Percentiles rank a stretch among this genome's conserved stretches.
phyloP scores from a whole-genome alignment of 2,888 invertebrate species.

The Perithous albicinctus region DNA sequence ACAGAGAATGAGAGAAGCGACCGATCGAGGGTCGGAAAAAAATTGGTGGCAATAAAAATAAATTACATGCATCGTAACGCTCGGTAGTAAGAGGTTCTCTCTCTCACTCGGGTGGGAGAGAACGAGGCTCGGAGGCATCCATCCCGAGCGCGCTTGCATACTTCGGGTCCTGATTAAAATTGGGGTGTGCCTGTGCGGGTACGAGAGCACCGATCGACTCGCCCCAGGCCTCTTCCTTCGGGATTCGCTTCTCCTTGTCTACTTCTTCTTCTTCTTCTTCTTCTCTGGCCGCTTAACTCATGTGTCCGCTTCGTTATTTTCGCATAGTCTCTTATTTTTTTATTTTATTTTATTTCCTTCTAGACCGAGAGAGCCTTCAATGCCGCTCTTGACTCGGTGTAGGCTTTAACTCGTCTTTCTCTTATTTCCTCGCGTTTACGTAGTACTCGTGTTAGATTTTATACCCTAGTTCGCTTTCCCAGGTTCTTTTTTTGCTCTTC shows the following conservation, averaged over 20 bases:
- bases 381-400: constrained; percentile 37
- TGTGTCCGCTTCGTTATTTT: constrained; percentile 66
- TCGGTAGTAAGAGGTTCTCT: constrained; percentile 76
- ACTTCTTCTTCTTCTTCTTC: constrained; percentile 61
- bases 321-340: constrained; percentile 67
- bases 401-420: constrained; percentile 42
- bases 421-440: constrained; percentile 46
- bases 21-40: constrained; percentile 83
- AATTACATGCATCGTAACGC: constrained; percentile 85
- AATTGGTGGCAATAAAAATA: constrained; percentile 85
- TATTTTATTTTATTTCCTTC: constrained; percentile 48
- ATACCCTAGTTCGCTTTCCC: constrained; percentile 69
- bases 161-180: constrained; percentile 84
- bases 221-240: constrained; percentile 72
- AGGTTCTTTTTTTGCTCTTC: constrained; percentile 56
- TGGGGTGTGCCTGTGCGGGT: constrained; percentile 81
- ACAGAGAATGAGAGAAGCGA: constrained; percentile 55
- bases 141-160: constrained; percentile 82
- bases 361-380: constrained; percentile 18
- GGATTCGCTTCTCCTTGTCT: constrained; percentile 72
- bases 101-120: constrained; percentile 63
- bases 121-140: constrained; percentile 80
- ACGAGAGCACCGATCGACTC: constrained; percentile 67
- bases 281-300: constrained; percentile 56
- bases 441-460: constrained; percentile 61